A percentile compares a stretch with the other conserved stretches of the same genome.
Evolutionary conservation across 2,113 vertebrate species (phyloP).

Genomic region (Piaya cayana): DNA sequence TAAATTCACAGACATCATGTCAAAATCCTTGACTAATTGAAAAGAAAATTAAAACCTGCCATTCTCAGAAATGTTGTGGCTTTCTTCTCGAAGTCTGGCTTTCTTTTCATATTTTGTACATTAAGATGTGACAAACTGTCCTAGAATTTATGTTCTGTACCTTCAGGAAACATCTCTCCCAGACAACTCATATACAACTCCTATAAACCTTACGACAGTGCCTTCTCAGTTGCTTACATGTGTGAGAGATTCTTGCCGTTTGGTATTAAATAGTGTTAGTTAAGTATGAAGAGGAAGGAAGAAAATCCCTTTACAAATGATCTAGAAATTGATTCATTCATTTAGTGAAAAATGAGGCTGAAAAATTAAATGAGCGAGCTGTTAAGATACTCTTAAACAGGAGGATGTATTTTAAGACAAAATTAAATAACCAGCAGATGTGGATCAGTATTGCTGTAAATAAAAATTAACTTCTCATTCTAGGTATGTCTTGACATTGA

Average conservation of each 20-base stretch:
- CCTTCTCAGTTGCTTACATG: neutral
- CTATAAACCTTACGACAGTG: neutral
- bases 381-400: neutral
- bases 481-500: neutral
- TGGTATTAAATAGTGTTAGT: neutral
- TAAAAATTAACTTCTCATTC: neutral
- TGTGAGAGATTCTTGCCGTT: neutral
- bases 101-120: neutral
- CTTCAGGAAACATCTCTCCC: neutral
- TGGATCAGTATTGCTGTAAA: neutral
- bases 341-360: neutral
- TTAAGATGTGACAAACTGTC: neutral
- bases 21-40: neutral
- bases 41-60: neutral
- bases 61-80: neutral
- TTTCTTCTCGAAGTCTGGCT: too few relatives aligned
- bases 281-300: neutral
- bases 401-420: neutral
- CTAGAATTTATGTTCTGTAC: neutral
- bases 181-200: neutral
- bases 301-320: neutral
- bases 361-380: neutral
- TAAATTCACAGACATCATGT: neutral
- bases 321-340: neutral
- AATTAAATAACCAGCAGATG: neutral